Conservation (phyloP, 1,140 invertebrate genomes). For the Nilaparvata lugens region DNA sequence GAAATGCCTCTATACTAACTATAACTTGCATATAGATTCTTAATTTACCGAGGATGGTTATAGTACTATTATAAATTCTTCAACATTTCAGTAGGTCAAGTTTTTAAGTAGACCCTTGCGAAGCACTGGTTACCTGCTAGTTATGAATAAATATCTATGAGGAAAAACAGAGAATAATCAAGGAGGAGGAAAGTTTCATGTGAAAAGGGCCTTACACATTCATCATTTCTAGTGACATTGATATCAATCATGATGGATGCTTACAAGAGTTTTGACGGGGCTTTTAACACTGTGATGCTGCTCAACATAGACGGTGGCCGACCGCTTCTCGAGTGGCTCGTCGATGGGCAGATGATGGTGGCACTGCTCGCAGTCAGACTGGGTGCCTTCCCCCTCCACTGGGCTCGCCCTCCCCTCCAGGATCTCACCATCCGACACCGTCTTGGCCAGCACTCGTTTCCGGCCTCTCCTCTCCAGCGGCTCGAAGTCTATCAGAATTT, state of each 20-base stretch:
- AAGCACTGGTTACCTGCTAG: too few relatives aligned
- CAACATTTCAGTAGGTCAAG: too few relatives aligned
- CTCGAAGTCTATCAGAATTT: constrained; percentile 81
- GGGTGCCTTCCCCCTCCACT: constrained; percentile 22
- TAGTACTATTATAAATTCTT: too few relatives aligned
- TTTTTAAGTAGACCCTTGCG: too few relatives aligned
- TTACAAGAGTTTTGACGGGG: constrained; percentile 15
- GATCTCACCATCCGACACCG: constrained; percentile 71
- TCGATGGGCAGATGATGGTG: constrained; percentile 11
- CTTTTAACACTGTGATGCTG: neutral
- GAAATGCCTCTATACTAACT: too few relatives aligned
- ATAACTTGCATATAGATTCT: too few relatives aligned
- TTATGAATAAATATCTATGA: too few relatives aligned
- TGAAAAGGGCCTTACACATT: too few relatives aligned
- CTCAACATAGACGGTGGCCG: constrained; percentile 2
- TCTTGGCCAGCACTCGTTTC: constrained; percentile 60
- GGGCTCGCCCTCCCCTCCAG: constrained; percentile 40
- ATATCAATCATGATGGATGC: neutral
- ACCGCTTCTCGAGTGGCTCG: constrained; percentile 14
- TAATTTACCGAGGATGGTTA: too few relatives aligned
- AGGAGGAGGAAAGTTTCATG: too few relatives aligned
- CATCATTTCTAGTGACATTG: too few relatives aligned
- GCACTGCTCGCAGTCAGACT: constrained; percentile 22
- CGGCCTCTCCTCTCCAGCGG: constrained; percentile 36
- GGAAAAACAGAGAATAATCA: too few relatives aligned